These are phyloP conservation scores for Chunga burmeisteri DNA, from an alignment of 2,113 vertebrate species.

Conservation along the genomic window DNA sequence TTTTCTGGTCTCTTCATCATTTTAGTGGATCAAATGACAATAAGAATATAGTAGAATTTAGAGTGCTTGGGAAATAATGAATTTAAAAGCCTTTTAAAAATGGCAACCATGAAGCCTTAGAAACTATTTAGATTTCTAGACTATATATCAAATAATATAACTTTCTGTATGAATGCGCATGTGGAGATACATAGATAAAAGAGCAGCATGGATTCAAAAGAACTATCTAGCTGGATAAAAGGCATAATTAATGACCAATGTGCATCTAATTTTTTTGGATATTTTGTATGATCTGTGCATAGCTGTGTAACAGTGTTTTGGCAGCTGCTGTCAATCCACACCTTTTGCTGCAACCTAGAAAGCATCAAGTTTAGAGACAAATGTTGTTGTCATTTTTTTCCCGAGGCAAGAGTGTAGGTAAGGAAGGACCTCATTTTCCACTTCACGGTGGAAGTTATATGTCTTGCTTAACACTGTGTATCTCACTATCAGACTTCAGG, in stretches of 20 bases:
- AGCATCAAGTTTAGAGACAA: neutral
- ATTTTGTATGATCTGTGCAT: neutral
- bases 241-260: neutral
- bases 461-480: neutral
- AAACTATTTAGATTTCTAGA: constrained; percentile 8
- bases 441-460: neutral
- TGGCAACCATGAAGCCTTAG: neutral
- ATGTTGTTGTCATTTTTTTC: neutral
- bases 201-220: neutral
- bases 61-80: constrained; percentile 37
- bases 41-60: constrained; percentile 27
- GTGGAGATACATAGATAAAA: neutral
- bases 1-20: constrained; percentile 38
- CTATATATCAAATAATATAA: neutral
- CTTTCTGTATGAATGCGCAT: neutral
- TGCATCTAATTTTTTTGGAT: neutral
- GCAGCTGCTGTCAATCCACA: neutral
- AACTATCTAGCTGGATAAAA: neutral
- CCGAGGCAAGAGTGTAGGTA: neutral
- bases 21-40: constrained; percentile 48
- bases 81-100: constrained; percentile 44
- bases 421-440: constrained; percentile 7
- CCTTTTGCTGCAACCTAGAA: neutral
- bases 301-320: neutral
- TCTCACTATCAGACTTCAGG: neutral